phyloP scores from a whole-genome alignment of 2,797 vertebrate species.

The Spheniscus humboldti region DNA sequence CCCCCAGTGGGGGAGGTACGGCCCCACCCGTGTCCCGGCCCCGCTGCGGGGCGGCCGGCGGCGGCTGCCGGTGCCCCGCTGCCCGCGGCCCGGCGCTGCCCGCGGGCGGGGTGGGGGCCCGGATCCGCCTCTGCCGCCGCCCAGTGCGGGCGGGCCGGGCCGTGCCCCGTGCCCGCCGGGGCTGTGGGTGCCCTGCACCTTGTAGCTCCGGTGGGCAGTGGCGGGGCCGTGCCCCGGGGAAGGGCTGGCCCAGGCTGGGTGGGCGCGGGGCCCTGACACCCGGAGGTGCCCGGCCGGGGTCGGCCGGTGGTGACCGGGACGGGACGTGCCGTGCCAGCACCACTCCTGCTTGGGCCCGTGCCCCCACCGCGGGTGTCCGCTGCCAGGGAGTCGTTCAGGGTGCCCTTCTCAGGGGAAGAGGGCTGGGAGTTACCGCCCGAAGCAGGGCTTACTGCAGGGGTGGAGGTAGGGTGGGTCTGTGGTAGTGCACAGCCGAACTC shows the following conservation, averaged over 20 bases:
- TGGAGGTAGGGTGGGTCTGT: background rate
- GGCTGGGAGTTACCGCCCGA: background rate
- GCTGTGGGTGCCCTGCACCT: background rate
- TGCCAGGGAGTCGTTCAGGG: background rate
- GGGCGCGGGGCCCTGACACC: background rate
- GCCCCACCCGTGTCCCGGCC: background rate
- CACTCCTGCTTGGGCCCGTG: background rate
- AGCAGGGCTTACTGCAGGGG: background rate
- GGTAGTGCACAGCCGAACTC: background rate
- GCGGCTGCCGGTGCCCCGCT: background rate
- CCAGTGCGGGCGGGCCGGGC: background rate
- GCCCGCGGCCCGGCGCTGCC: background rate
- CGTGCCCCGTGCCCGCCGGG: background rate
- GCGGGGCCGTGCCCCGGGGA: background rate
- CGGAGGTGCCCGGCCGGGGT: background rate
- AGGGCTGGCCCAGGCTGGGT: background rate
- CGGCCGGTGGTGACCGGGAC: background rate
- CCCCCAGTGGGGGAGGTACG: background rate
- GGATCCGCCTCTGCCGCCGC: background rate
- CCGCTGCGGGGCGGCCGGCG: background rate
- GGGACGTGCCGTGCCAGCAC: background rate
- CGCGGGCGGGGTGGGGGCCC: background rate
- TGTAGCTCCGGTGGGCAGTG: background rate
- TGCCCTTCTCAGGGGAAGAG: background rate
- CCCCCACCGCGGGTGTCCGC: background rate